Evolutionary conservation across 30 jellyfish, hydroid and myxozoan genomes (phyloP).

Genomic region (Rhopilema esculentum): DNA sequence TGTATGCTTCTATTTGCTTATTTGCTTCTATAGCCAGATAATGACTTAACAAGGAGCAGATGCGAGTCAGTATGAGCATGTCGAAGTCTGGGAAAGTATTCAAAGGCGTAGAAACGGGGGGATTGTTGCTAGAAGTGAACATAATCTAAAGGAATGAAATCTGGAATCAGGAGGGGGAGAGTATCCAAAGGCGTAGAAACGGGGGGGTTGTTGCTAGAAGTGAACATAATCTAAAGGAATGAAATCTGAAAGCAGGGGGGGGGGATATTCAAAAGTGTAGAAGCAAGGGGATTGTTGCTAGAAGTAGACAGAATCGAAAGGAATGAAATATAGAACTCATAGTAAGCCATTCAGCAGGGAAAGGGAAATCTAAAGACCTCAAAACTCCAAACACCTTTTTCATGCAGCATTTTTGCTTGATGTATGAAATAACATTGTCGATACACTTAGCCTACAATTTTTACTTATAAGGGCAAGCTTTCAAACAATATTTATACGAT

Average conservation of each 20-base stretch:
- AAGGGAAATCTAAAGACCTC: no score
- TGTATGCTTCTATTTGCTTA: background rate
- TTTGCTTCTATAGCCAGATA: background rate
- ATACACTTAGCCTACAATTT: no score
- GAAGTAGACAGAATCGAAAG: background rate
- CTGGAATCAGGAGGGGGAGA: background rate
- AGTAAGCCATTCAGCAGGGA: no score
- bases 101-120: background rate
- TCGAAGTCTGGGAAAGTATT: background rate
- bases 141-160: background rate
- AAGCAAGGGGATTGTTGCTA: background rate
- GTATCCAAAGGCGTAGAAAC: background rate
- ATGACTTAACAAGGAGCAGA: background rate
- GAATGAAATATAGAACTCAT: background rate
- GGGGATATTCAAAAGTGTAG: background rate
- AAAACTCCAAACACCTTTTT: no score
- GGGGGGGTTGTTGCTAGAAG: background rate
- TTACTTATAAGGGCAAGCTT: no score
- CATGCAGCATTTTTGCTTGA: no score
- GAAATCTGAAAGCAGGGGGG: background rate
- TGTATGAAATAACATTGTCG: no score
- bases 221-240: background rate
- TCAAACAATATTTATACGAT: no score
- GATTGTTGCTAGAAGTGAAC: background rate
- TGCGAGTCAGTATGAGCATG: background rate